Conservation (phyloP, 2,888 invertebrate genomes). For the Cephus rjabovi region DNA sequence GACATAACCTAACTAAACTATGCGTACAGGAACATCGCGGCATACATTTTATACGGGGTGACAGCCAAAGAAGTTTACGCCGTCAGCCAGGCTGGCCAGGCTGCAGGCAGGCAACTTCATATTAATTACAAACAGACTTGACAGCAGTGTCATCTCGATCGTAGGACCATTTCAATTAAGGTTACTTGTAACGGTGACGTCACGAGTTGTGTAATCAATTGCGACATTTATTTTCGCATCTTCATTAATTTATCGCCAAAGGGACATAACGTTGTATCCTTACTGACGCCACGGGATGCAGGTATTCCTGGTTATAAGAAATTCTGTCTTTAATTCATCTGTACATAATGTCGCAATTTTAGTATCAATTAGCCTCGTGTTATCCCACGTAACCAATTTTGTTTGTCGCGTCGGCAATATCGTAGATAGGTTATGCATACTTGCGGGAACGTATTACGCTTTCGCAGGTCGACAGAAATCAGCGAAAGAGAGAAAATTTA, state of each 20-base stretch:
- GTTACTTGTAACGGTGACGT: background rate
- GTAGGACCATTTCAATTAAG: background rate
- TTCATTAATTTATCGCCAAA: background rate
- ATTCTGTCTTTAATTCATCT: background rate
- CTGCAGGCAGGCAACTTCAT: constrained; percentile 6
- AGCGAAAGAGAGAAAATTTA: too few relatives aligned
- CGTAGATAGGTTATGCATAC: too few relatives aligned
- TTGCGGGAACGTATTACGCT: too few relatives aligned
- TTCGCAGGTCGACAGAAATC: too few relatives aligned
- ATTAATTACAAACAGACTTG: background rate
- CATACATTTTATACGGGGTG: constrained; percentile 11
- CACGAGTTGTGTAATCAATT: background rate
- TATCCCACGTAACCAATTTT: background rate
- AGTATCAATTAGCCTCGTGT: background rate
- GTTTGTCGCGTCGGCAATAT: background rate
- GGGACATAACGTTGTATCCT: background rate
- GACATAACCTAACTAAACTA: background rate
- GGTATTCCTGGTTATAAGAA: background rate
- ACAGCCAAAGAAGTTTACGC: constrained; percentile 20
- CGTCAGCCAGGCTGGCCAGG: constrained; percentile 23
- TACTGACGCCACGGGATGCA: background rate
- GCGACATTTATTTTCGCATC: background rate
- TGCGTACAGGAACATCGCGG: background rate
- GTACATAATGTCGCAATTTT: background rate
- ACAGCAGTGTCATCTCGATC: background rate